Conservation (phyloP, 2,113 vertebrate genomes). For the Mesoclemmys tuberculata region DNA sequence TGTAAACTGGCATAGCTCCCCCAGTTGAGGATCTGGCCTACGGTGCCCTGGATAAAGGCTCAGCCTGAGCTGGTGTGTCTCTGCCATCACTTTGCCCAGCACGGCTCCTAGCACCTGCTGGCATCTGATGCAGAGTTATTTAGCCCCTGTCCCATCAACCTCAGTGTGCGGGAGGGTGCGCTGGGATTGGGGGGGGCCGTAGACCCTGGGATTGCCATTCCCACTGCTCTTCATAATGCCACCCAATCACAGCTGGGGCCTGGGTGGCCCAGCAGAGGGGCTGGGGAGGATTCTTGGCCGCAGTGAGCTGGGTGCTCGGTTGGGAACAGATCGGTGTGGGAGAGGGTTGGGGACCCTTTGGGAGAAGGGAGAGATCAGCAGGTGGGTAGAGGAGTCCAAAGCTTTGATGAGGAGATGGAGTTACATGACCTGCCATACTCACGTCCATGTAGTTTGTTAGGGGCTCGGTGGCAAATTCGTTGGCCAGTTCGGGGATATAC, state of each 20-base stretch:
- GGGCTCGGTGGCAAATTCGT: background rate
- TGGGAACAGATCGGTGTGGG: background rate
- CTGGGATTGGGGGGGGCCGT: background rate
- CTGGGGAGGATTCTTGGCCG: background rate
- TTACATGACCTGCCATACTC: conserved; percentile 27
- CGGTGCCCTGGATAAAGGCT: background rate
- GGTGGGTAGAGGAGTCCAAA: background rate
- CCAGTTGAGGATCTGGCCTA: background rate
- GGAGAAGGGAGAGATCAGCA: no score
- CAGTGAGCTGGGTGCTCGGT: background rate
- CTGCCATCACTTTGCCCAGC: background rate
- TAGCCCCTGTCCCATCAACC: background rate
- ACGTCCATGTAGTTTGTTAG: conserved; percentile 78
- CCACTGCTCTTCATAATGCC: background rate
- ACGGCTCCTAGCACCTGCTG: background rate
- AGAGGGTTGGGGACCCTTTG: background rate
- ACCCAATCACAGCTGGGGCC: background rate
- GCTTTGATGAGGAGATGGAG: background rate
- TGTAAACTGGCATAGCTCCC: background rate
- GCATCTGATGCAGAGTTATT: fast-evolving
- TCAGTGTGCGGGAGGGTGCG: fast-evolving
- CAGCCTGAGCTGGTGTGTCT: background rate
- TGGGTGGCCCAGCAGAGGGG: background rate
- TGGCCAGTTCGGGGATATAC: background rate
- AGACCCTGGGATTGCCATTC: no score